Base-by-base conservation (phyloP, 1,140 invertebrate species). In the Drosophila subobscura region DNA sequence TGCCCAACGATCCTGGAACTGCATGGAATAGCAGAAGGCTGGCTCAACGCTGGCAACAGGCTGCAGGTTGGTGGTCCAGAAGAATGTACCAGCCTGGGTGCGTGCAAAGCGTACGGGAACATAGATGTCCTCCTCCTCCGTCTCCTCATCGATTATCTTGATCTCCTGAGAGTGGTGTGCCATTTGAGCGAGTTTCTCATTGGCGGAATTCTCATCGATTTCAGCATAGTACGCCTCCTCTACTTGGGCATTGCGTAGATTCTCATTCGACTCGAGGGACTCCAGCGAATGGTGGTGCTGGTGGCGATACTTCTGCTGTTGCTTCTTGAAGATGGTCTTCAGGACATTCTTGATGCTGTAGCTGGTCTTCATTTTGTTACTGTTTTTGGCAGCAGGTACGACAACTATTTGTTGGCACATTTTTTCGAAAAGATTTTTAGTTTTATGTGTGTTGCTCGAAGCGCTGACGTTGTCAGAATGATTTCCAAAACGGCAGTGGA, bases 171-270 rank as follows among this genome's bases (percentile, higher is more conserved):
- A 68, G 63, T 56, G 22, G 23, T 20, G 16, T 20, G 42, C 65
- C 50, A 68, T 8, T 23, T 93, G 92, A 47, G 93, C 92, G 67
- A 95, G 93, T 60, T 93, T 92, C 88, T 95, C 94, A 88, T 95
- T 95, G 86, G 93, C 93, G 41, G 92, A 84, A 79, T 95, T 95
- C 77, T 95, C 93, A 42, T 93, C 93, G 61, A 93, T 93, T 79
- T 95, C 94, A 81, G 74, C 81, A 58, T 90, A 91, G 71, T 76
- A 91, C 33, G 78, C 78, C 63, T 91, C 88, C 52, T 91, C 90
- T 45, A 81, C 74, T 74, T 91, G 79, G 23, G 89, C 64, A 27
- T 91, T 91, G 59, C 90, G 84, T 14, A 90, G 58, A 79, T 91
- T 91, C 20, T 91, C 90, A 8, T 90, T 65, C 1, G 89, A 90